Percentiles rank a stretch among this genome's conserved stretches.
phyloP scores from a whole-genome alignment of 1,140 invertebrate species.

The Neuroterus valhalla region DNA sequence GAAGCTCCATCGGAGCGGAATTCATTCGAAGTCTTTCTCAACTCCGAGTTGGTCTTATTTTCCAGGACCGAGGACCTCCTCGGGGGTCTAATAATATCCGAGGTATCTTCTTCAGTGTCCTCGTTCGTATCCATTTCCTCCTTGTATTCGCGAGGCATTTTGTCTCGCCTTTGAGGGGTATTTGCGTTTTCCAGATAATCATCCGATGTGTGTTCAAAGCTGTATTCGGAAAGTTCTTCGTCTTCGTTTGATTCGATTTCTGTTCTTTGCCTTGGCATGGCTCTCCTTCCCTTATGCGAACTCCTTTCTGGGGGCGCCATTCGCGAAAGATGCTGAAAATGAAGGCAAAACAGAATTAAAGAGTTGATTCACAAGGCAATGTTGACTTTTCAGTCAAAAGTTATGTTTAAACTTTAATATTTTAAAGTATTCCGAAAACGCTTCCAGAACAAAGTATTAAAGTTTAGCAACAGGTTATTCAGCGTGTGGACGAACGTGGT shows the following conservation, averaged over 20 bases:
- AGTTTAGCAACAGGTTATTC: too few relatives aligned
- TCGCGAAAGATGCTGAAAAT: background rate
- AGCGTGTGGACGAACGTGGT: too few relatives aligned
- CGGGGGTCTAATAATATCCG: slow-evolving; percentile 36
- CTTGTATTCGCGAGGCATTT: slow-evolving; percentile 32
- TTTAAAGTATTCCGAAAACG: too few relatives aligned
- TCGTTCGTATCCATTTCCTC: slow-evolving; percentile 35
- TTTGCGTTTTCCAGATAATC: slow-evolving; percentile 36
- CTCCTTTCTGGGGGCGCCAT: slow-evolving; percentile 30
- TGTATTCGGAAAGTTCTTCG: background rate
- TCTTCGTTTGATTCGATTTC: slow-evolving; percentile 31
- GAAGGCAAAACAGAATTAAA: accelerated
- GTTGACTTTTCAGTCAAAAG: too few relatives aligned
- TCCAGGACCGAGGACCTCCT: slow-evolving; percentile 31
- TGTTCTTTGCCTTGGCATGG: background rate
- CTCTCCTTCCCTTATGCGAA: slow-evolving; percentile 18
- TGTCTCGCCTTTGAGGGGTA: slow-evolving; percentile 30
- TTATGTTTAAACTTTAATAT: too few relatives aligned
- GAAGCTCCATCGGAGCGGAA: slow-evolving; percentile 32
- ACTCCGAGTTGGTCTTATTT: slow-evolving; percentile 37
- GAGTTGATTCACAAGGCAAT: too few relatives aligned
- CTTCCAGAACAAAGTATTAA: too few relatives aligned
- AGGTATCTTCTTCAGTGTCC: slow-evolving; percentile 41
- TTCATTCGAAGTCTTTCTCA: slow-evolving; percentile 26
- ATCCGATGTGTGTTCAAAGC: slow-evolving; percentile 37